Evolutionary conservation across 1,140 invertebrate species (phyloP), one percentile per base, ranked within the genome.

Genomic region (Hylaeus anthracinus): DNA sequence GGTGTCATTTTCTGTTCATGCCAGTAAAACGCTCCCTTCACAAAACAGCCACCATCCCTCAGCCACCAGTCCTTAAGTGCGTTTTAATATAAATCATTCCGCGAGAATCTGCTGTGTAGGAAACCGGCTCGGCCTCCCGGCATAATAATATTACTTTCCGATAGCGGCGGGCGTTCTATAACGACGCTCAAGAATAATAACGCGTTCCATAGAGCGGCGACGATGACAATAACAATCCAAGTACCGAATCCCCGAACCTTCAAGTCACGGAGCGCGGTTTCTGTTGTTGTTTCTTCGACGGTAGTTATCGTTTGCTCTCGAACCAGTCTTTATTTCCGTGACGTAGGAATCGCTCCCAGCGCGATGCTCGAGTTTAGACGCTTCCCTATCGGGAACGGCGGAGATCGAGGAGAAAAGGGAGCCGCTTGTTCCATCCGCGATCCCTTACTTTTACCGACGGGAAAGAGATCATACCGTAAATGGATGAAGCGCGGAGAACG

Each of bases 391-490:
- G n/a, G 37, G 63, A 65, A 45, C 53, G 48, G n/a, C 1, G 72
- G 8, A 15, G 37, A 26, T 1, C 26, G 15, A 56, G 6, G 15
- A 10, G 9, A 26, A 10, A 37, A 5, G n/a, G 12, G 2, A 58
- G 26, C 5, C 53, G 39, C 55, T 63, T 39, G 75, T 75, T 83
- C 69, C 39, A 85, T 85, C n/a, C n/a, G n/a, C 77, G 80, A 85
- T 86, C 83, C 76, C 76, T 82, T 86, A 75, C 85, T 85, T 78
- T 82, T 85, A 83, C 67, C 63, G 69, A 72, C 67, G 80, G 67
- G 55, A 63, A 85, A 82, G 45, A 85, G 83, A 66, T 74, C 69
- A 79, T 82, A 75, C 66, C 43, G 73, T 85, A 86, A 86, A 86
- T 86, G 75, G 74, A 86, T 86, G 74, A 82, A 85, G 71, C 56